Conservation (phyloP, 2,113 vertebrate species). For the Mus pahari region DNA sequence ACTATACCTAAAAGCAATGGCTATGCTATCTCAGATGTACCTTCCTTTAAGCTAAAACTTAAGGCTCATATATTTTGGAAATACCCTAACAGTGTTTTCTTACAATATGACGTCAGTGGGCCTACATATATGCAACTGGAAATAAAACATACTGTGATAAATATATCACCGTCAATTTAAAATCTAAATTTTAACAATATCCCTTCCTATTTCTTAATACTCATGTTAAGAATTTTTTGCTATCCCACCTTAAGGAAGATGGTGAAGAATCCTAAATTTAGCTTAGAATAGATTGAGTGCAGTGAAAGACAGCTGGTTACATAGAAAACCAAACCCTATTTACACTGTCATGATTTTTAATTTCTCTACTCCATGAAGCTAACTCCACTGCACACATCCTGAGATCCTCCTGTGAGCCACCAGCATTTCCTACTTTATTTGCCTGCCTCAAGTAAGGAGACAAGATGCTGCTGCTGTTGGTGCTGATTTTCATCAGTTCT, state of each 20-base stretch:
- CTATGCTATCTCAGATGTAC: conserved; percentile 58
- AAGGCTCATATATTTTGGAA: conserved; percentile 70
- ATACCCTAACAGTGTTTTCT: conserved; percentile 70
- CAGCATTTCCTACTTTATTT: conserved; percentile 46
- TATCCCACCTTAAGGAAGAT: not conserved
- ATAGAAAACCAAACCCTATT: conserved; percentile 58
- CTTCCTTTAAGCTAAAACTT: conserved; percentile 58
- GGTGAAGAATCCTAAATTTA: conserved; percentile 62
- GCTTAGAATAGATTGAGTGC: conserved; percentile 44
- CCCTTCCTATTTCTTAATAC: conserved; percentile 49
- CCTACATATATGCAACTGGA: conserved; percentile 60
- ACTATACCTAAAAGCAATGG: conserved; percentile 58
- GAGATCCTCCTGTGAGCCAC: conserved; percentile 59
- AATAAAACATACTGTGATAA: conserved; percentile 60
- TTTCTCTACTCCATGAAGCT: conserved; percentile 48
- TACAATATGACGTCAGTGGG: conserved; percentile 71
- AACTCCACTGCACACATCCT: conserved; percentile 30
- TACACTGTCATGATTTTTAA: conserved; percentile 65
- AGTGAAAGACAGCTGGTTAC: not conserved
- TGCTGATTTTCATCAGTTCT: conserved; percentile 22
- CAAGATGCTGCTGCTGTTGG: conserved; percentile 46
- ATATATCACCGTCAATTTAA: conserved; percentile 35
- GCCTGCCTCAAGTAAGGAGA: not conserved
- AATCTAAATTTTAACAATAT: conserved; percentile 58
- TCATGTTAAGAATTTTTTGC: conserved; percentile 61